Evolutionary conservation across 2,113 vertebrate species (phyloP), one percentile per base, ranked within the genome.

Genomic region (Chaetura pelagica): DNA sequence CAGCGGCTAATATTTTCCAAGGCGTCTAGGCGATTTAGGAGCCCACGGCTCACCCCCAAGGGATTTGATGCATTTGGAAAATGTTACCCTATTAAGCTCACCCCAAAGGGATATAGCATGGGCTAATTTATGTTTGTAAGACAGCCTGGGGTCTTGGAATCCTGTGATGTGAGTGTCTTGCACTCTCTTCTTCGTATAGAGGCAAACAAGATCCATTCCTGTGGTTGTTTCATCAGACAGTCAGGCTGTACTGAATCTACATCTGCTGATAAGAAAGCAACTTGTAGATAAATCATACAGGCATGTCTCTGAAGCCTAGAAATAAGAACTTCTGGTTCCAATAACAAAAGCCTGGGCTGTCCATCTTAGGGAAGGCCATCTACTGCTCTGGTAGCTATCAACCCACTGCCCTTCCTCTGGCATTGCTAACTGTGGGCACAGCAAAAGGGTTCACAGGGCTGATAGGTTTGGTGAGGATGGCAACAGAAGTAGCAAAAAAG

Each of bases 1-100:
- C 42, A 90, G 89, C 1, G 9, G 58, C 54, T 96, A 81, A 89
- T 81, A 90, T 95, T 95, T 97, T 95, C 92, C 88, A 61, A 92
- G 82, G 52, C 66, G 93, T 92, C 66, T 46, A 85, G 44, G 94
- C 95, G 96, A 97, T 95, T 95, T 92, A 95, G 94, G 91, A 96
- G 91, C 86, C 86, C 48, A 6, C 1, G 10, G 69, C 55, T 95
- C 86, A 92, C 76, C 89, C 76, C 89, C 69, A 91, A 94, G 76
- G n/a, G 17, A 46, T 48, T 6, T 90, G 86, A 78, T 90, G 86
- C 84, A 72, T 95, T 97, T 96, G 95, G 91, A 96, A 95, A 90
- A 89, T 52, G 52, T 96, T 96, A 75, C 52, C 40, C 64, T 92
- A n/a, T 78, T 93, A 91, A 95, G 84, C 55, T 78, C 48, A 67